phyloP scores from a whole-genome alignment of 1,140 invertebrate species.

The Drosophila insularis region DNA sequence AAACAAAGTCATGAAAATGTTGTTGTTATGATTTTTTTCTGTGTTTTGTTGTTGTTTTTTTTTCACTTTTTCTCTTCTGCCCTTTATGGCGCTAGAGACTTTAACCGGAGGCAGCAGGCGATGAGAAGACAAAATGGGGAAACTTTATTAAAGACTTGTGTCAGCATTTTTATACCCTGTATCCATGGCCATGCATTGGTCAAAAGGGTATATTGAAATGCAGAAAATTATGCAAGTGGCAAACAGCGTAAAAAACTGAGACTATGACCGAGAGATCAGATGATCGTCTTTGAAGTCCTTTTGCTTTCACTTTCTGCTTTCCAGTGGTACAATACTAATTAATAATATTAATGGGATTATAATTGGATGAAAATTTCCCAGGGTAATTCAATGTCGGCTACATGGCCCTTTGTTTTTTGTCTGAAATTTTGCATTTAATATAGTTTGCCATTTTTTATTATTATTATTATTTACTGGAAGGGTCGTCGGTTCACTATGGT shows the following conservation, averaged over 20 bases:
- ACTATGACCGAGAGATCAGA: too few relatives aligned
- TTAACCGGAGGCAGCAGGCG: neutral
- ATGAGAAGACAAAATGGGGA: neutral
- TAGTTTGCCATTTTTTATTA: neutral
- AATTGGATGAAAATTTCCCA: neutral
- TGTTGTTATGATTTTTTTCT: constrained; percentile 62
- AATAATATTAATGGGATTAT: too few relatives aligned
- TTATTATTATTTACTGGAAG: constrained; percentile 7
- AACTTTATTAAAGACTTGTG: constrained; percentile 9
- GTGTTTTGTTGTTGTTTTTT: constrained; percentile 17
- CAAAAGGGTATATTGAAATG: neutral
- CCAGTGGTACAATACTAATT: too few relatives aligned
- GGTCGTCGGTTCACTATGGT: constrained; percentile 1
- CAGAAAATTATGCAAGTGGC: too few relatives aligned
- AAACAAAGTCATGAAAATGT: constrained; percentile 73
- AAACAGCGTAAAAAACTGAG: too few relatives aligned
- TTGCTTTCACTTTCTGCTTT: too few relatives aligned
- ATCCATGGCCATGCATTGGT: neutral
- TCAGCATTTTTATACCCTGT: constrained; percentile 2
- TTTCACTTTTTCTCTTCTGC: constrained; percentile 26
- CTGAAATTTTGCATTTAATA: constrained; percentile 4
- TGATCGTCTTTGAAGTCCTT: too few relatives aligned
- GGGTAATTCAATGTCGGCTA: neutral
- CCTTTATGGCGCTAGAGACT: constrained; percentile 18
- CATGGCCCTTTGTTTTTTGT: neutral